Conservation (phyloP, 2,888 invertebrate genomes). For the Pogonocherus hispidulus region DNA sequence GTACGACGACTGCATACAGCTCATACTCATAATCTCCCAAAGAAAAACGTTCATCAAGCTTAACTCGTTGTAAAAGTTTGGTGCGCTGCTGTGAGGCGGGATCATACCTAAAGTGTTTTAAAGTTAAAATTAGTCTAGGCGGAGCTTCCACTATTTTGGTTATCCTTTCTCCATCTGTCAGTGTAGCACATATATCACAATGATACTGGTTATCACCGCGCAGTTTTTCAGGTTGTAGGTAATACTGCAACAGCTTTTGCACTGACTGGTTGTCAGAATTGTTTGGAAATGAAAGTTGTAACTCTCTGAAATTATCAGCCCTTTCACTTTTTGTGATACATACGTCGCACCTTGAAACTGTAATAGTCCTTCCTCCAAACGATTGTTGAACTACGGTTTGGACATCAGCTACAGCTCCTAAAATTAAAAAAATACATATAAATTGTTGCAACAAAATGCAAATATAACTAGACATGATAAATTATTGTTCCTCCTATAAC, state of each 20-base stretch:
- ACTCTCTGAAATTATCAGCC: constrained; percentile 84
- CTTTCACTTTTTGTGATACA: constrained; percentile 82
- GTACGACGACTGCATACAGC: constrained; percentile 87
- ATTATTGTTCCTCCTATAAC: too few species aligned
- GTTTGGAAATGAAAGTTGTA: constrained; percentile 82
- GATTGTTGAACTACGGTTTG: constrained; percentile 76
- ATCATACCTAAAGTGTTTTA: constrained; percentile 71
- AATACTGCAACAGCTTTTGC: constrained; percentile 84
- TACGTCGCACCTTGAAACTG: constrained; percentile 80
- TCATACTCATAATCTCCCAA: constrained; percentile 74
- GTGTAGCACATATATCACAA: constrained; percentile 81
- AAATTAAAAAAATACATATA: not conserved
- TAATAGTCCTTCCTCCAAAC: constrained; percentile 83
- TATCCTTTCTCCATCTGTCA: constrained; percentile 83
- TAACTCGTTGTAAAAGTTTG: constrained; percentile 78
- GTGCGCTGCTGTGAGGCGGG: constrained; percentile 80
- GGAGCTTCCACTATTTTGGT: constrained; percentile 81
- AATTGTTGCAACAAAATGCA: too few species aligned
- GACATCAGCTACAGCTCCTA: constrained; percentile 57
- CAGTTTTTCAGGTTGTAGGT: constrained; percentile 82
- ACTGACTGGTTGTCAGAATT: constrained; percentile 74
- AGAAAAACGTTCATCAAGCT: constrained; percentile 73
- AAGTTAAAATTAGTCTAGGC: constrained; percentile 72
- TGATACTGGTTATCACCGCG: constrained; percentile 87
- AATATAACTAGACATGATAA: too few species aligned